phyloP scores from a whole-genome alignment of 64 coral and sea anemone species.

The Astreopora myriophthalma region DNA sequence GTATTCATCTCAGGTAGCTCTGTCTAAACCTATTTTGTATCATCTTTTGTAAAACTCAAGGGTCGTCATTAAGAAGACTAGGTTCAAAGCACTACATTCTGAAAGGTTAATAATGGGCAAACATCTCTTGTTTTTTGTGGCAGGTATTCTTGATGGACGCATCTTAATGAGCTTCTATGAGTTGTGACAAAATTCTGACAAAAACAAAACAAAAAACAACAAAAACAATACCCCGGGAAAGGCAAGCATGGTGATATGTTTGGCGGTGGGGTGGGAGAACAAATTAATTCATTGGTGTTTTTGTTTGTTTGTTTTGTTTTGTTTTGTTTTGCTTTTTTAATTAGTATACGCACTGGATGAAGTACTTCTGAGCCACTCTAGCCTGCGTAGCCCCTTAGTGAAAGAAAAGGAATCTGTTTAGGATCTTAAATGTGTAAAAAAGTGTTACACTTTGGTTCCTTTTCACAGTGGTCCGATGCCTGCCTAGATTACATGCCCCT shows the following conservation, averaged over 20 bases:
- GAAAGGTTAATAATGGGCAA: not conserved
- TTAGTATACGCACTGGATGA: not conserved
- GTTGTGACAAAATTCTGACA: not conserved
- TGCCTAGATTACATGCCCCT: slow-evolving; percentile 35
- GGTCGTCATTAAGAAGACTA: not conserved
- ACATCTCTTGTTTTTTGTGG: not conserved
- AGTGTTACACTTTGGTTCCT: not conserved
- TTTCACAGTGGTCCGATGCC: slow-evolving; percentile 22
- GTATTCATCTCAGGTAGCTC: slow-evolving; percentile 43
- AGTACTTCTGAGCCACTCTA: not conserved
- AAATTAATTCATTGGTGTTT: not conserved
- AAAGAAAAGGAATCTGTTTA: not conserved
- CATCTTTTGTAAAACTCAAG: not conserved
- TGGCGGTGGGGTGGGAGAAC: not conserved
- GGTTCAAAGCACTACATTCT: not conserved
- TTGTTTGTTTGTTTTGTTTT: too few relatives aligned
- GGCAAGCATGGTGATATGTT: not conserved
- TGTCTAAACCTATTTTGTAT: not conserved
- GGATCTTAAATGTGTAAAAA: not conserved
- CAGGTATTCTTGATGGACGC: not conserved
- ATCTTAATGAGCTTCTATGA: not conserved
- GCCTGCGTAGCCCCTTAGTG: not conserved
- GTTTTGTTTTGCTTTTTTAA: too few relatives aligned
- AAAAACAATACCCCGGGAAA: not conserved
- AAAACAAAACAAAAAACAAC: not conserved